Evolutionary conservation across 2,888 invertebrate genomes (phyloP).

Genomic region (Cryptops parisi): DNA sequence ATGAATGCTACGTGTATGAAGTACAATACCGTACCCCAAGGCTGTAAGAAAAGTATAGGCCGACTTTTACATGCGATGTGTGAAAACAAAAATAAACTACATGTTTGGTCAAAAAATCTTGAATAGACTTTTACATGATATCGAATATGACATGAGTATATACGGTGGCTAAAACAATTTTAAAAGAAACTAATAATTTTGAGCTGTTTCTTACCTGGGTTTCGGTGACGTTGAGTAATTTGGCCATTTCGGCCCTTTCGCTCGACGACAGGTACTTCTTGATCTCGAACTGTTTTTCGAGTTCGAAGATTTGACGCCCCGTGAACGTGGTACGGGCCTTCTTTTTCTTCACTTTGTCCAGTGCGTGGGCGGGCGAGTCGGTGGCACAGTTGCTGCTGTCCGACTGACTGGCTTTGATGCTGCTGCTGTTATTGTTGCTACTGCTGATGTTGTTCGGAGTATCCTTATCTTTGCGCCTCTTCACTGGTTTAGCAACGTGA

Average conservation of each 20-base stretch:
- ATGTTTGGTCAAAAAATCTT: too few species aligned
- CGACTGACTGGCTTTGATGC: conserved; percentile 3
- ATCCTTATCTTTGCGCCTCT: conserved; percentile 13
- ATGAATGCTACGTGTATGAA: too few species aligned
- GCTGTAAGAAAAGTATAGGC: too few species aligned
- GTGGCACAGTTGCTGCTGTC: conserved; percentile 5
- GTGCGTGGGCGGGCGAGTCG: conserved; percentile 1
- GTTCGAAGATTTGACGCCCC: conserved; percentile 87
- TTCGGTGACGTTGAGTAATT: conserved; percentile 82
- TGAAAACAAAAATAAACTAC: too few species aligned
- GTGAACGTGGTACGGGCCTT: conserved; percentile 92
- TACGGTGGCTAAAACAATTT: too few species aligned
- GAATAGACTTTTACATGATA: too few species aligned
- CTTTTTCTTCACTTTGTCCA: conserved; percentile 30
- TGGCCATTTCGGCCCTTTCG: conserved; percentile 88
- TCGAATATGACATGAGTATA: too few species aligned
- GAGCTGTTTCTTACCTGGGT: conserved; percentile 82
- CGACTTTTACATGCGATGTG: too few species aligned
- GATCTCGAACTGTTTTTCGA: conserved; percentile 88
- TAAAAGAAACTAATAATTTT: too few species aligned
- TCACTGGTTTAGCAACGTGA: neutral
- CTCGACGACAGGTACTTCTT: conserved; percentile 93
- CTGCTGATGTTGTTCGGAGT: neutral
- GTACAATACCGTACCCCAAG: too few species aligned
- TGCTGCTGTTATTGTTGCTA: neutral